phyloP scores from a whole-genome alignment of 2,113 vertebrate species.

The Gallinago paraguaiae region DNA sequence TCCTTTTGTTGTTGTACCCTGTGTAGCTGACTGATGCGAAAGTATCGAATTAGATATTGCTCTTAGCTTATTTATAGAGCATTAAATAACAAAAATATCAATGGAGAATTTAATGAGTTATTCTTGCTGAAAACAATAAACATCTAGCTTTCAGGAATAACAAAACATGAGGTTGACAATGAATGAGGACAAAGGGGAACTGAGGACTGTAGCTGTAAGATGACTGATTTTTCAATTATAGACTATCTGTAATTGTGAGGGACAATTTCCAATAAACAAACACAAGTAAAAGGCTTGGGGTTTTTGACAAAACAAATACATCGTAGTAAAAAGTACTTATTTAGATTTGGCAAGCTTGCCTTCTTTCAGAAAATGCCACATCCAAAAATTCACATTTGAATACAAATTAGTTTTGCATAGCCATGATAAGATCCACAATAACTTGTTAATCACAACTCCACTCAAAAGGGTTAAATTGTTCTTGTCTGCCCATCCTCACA shows the following conservation, averaged over 20 bases:
- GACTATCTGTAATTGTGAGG: neutral
- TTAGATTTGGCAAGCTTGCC: neutral
- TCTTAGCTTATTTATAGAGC: neutral
- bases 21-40: neutral
- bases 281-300: neutral
- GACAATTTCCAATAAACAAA: neutral
- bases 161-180: neutral
- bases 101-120: neutral
- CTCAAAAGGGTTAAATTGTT: neutral
- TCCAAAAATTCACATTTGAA: neutral
- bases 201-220: neutral
- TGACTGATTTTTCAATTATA: neutral
- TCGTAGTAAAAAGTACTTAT: neutral
- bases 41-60: neutral
- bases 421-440: neutral
- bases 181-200: neutral
- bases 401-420: accelerated
- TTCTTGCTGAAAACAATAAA: neutral
- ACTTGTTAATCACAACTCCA: neutral
- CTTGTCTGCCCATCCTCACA: neutral
- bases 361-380: neutral
- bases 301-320: neutral
- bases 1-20: neutral
- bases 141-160: neutral
- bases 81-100: neutral